phyloP scores from a whole-genome alignment of 2,113 vertebrate species.

The Haemorhous mexicanus region DNA sequence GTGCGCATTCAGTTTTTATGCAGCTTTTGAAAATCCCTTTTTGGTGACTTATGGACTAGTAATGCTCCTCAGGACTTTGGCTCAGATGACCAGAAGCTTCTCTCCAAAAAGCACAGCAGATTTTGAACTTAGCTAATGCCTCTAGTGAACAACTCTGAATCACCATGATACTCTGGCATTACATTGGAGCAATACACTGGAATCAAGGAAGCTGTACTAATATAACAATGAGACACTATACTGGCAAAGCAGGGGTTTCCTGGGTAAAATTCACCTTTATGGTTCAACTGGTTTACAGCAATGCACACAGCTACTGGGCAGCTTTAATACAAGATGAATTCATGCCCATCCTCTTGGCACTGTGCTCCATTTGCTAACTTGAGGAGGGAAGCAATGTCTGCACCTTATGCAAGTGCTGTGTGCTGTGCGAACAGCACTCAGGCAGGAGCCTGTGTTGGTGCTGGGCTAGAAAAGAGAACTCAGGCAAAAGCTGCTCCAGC shows the following conservation, averaged over 20 bases:
- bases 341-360: not conserved
- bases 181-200: not conserved
- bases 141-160: not conserved
- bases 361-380: not conserved
- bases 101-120: not conserved
- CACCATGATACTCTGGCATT: not conserved
- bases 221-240: not conserved
- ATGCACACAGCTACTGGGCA: not conserved
- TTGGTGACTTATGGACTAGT: not conserved
- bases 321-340: not conserved
- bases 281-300: not conserved
- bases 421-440: not conserved
- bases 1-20: not conserved
- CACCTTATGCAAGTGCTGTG: fast-evolving
- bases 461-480: not conserved
- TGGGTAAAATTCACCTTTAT: not conserved
- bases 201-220: not conserved
- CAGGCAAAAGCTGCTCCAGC: not conserved
- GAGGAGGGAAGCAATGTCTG: not conserved
- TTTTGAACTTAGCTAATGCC: not conserved
- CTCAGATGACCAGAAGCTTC: not conserved
- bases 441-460: not conserved
- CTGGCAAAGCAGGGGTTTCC: not conserved
- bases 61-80: not conserved
- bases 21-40: not conserved